Base-by-base conservation (phyloP, 2,113 vertebrate genomes). In the Cyanocitta stelleri region DNA sequence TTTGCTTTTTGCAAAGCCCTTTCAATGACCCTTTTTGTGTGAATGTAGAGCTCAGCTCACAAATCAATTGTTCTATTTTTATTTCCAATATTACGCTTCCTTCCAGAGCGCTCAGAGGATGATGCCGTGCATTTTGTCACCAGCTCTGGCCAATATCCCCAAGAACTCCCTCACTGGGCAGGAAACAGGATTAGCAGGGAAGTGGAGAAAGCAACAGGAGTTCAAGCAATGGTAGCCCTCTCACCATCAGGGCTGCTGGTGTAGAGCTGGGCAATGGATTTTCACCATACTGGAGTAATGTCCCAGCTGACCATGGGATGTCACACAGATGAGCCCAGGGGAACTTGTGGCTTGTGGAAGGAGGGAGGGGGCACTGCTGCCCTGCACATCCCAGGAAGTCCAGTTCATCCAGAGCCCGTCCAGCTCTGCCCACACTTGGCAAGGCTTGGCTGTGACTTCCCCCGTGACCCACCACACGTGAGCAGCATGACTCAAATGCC, bases 11-110 rank as follows among this genome's bases (percentile, higher is more conserved):
- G 52, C 64, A 79, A 77, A 92, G 79, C 46, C 95, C 61, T 87
- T 84, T 62, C 68, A 35, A 27, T 94, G 79, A 94, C 82, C 59
- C 56, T 86, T 96, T 88, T 88, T 82, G 59, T 94, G 87, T 79
- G 81, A 71, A 27, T 16, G 59, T 2, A 46, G 48, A 91, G 63
- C 55, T 85, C 61, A 83, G 59, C 83, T 96, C 64, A 72, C 82
- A 72, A 86, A 95, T 55, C 68, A 81, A 67, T 93, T 89, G 63
- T 91, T 92, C 83, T 89, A 26, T 89, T 97, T 96, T 93, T 87
- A 72, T 90, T 94, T 92, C 79, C 80, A 94, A 64, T 86, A 93
- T 68, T 90, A 80, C 3, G 22, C 44, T 93, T 96, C 85, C 82
- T 95, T 86, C 41, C 68, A 81, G 61, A 74, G n/a, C 0, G 1